phyloP scores from a whole-genome alignment of 2,113 vertebrate genomes.

The Muntiacus reevesi region DNA sequence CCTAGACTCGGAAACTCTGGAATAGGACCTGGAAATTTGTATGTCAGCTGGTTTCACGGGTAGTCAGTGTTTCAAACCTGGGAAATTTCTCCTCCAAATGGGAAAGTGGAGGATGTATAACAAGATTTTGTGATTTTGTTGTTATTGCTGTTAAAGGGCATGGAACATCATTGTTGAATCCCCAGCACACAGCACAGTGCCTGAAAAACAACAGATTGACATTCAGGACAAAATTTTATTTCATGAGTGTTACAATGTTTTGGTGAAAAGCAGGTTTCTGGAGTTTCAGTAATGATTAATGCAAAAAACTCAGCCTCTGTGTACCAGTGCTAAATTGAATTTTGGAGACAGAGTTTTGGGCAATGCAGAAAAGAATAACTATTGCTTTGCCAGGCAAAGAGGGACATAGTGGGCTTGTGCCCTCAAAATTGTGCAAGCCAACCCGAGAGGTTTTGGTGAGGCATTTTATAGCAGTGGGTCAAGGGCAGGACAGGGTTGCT shows the following conservation, averaged over 20 bases:
- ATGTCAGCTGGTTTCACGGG: no score
- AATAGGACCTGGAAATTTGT: no score
- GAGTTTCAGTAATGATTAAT: neutral
- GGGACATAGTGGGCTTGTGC: neutral
- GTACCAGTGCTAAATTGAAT: neutral
- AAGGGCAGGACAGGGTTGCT: neutral
- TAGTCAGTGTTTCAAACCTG: neutral
- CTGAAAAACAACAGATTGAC: neutral
- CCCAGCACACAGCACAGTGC: neutral
- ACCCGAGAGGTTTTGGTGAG: neutral
- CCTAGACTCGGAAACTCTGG: neutral
- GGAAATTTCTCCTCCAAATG: neutral
- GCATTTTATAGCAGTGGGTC: neutral
- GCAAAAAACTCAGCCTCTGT: neutral
- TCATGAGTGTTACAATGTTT: neutral
- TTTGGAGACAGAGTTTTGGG: neutral
- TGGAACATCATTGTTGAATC: neutral
- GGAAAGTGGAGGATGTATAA: neutral
- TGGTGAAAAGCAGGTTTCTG: neutral
- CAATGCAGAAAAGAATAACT: neutral
- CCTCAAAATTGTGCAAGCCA: neutral
- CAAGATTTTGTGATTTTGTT: neutral
- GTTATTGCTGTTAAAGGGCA: neutral
- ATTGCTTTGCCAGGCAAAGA: neutral
- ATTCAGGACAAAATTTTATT: neutral